phyloP scores from a whole-genome alignment of 2,797 vertebrate genomes.

The Poeciliopsis paucimaculata region DNA sequence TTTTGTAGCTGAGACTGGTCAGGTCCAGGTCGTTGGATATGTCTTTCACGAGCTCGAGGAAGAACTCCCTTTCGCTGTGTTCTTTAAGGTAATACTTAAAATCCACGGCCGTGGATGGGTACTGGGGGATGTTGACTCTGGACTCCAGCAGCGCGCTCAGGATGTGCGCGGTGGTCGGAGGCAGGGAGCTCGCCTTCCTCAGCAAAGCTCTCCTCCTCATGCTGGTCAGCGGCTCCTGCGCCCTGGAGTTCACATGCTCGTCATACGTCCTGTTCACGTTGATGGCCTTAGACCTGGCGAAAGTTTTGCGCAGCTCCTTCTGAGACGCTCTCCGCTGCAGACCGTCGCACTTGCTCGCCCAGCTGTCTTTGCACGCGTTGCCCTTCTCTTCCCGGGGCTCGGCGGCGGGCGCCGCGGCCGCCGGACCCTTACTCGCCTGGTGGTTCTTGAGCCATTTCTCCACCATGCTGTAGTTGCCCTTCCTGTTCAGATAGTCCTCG shows the following conservation, averaged over 20 bases:
- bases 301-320: constrained; percentile 95
- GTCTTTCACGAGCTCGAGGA: constrained; percentile 98
- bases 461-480: constrained; percentile 89
- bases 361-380: constrained; percentile 79
- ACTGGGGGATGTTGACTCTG: constrained; percentile 82
- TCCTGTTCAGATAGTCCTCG: constrained; percentile 91
- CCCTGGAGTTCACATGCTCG: constrained; percentile 91
- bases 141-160: constrained; percentile 85
- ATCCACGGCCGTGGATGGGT: constrained; percentile 93
- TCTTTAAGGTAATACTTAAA: constrained; percentile 97
- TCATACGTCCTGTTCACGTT: constrained; percentile 97
- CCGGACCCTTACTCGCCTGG: constrained; percentile 68
- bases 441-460: constrained; percentile 93
- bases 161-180: constrained; percentile 85
- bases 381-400: constrained; percentile 69
- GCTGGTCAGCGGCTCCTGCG: constrained; percentile 94
- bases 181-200: constrained; percentile 90
- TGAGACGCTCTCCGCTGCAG: constrained; percentile 91
- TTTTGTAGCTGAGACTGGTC: constrained; percentile 96
- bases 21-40: constrained; percentile 98
- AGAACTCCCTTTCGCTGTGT: constrained; percentile 95
- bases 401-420: constrained; percentile 38
- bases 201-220: constrained; percentile 92
- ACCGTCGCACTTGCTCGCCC: constrained; percentile 81
- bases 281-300: constrained; percentile 95